Evolutionary conservation across 2,888 invertebrate species (phyloP).

Genomic region (Conops quadrifasciatus): DNA sequence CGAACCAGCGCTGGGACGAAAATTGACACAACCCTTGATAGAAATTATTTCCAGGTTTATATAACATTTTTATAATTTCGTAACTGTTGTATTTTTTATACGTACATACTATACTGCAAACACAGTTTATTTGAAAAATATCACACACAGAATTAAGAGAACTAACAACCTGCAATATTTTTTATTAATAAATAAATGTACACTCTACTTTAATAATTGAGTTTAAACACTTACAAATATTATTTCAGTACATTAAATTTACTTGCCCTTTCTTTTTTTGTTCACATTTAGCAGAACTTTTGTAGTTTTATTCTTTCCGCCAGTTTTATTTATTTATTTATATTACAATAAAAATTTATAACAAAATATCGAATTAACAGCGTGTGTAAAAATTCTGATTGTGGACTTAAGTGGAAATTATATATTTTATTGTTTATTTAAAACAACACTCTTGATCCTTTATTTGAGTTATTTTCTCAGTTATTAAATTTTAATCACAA

Average conservation of each 20-base stretch:
- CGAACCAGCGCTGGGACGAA: slow-evolving; percentile 86
- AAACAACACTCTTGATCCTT: too few relatives aligned
- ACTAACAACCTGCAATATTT: slow-evolving; percentile 4
- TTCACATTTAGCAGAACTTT: slow-evolving; percentile 34
- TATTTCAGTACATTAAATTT: slow-evolving; percentile 40
- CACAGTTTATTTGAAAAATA: slow-evolving; percentile 17
- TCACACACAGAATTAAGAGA: slow-evolving; percentile 9
- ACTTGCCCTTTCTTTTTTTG: slow-evolving; percentile 25
- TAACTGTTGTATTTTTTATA: slow-evolving; percentile 43
- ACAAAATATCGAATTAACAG: too few relatives aligned
- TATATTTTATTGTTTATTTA: too few relatives aligned
- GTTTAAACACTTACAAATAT: slow-evolving; percentile 33
- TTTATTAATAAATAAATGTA: not conserved
- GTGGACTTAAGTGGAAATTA: too few relatives aligned
- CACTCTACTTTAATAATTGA: slow-evolving; percentile 26
- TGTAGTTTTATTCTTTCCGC: slow-evolving; percentile 38
- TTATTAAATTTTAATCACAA: too few relatives aligned
- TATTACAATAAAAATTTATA: too few relatives aligned
- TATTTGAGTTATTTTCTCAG: too few relatives aligned
- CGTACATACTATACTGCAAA: slow-evolving; percentile 34
- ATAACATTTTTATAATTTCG: slow-evolving; percentile 41
- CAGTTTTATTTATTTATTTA: slow-evolving; percentile 18
- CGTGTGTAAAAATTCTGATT: too few relatives aligned
- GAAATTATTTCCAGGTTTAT: slow-evolving; percentile 91
- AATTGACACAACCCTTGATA: slow-evolving; percentile 88